These are phyloP conservation scores for Bombyx mandarina DNA, from an alignment of 1,140 invertebrate species.

Conservation along the genomic window DNA sequence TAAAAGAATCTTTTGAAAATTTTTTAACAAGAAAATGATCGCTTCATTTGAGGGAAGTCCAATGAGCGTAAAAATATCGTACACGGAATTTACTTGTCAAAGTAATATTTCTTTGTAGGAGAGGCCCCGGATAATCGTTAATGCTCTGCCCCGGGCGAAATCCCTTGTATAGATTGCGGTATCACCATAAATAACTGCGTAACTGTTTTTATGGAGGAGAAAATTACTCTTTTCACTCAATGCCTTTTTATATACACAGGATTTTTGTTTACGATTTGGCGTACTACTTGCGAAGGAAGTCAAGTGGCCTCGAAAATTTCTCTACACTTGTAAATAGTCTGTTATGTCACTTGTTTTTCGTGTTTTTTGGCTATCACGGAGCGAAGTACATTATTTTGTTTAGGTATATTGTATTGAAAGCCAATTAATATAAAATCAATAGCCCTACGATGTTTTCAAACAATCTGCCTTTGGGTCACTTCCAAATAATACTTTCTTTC, in stretches of 20 bases:
- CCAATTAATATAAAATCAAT: no score
- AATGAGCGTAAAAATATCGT: conserved; percentile 30
- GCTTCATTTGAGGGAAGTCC: conserved; percentile 7
- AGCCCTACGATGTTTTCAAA: no score
- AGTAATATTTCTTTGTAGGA: conserved; percentile 54
- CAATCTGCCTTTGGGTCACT: no score
- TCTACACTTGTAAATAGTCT: no score
- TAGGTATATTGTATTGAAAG: no score
- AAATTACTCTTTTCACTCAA: conserved; percentile 62
- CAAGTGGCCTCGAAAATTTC: no score
- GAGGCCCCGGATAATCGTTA: conserved; percentile 52
- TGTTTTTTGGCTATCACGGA: no score
- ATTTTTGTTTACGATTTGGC: conserved; percentile 34
- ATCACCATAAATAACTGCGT: conserved; percentile 60
- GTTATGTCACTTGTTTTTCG: no score
- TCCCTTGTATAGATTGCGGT: conserved; percentile 60
- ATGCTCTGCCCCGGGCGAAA: conserved; percentile 47
- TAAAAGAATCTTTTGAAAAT: no score
- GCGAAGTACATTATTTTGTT: no score
- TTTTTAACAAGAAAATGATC: conserved; percentile 3
- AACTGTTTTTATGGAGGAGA: conserved; percentile 61
- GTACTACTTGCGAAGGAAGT: no score
- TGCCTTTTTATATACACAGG: conserved; percentile 38
- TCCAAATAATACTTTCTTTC: no score
- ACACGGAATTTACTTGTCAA: conserved; percentile 49